Conservation (phyloP, 1,140 invertebrate genomes). For the Glossosoma conforme region DNA sequence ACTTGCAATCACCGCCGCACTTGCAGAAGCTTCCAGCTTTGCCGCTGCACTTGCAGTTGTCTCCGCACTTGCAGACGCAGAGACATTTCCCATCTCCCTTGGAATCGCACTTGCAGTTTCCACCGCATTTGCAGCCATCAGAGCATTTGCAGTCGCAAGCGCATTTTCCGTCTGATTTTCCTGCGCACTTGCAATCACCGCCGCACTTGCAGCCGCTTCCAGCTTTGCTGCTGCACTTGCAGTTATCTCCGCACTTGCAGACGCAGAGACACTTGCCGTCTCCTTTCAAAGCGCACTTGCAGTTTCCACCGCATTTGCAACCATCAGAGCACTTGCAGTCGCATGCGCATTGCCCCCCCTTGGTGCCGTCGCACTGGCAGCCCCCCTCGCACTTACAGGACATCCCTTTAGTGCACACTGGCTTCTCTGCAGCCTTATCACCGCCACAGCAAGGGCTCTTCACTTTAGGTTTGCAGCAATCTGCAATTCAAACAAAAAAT, state of each 20-base stretch:
- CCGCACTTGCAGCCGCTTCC: too few relatives aligned
- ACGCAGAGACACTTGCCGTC: constrained; percentile 14
- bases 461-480: too few relatives aligned
- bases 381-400: too few relatives aligned
- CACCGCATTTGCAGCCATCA: constrained; percentile 27
- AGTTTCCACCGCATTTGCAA: constrained; percentile 37
- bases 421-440: too few relatives aligned
- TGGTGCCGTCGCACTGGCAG: constrained; percentile 21
- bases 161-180: constrained; percentile 31
- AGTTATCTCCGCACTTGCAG: constrained; percentile 22
- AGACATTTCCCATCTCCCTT: constrained; percentile 32
- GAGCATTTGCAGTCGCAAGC: constrained; percentile 36
- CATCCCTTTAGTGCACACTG: too few relatives aligned
- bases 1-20: constrained; percentile 24
- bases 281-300: constrained; percentile 31
- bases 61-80: constrained; percentile 24
- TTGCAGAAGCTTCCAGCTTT: constrained; percentile 16
- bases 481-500: too few relatives aligned
- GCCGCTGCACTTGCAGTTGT: constrained; percentile 21
- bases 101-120: constrained; percentile 27
- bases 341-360: constrained; percentile 14
- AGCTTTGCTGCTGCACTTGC: too few relatives aligned
- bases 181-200: constrained; percentile 35
- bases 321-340: constrained; percentile 34
- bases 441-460: too few relatives aligned